Evolutionary conservation across 2,888 invertebrate genomes (phyloP).

Genomic region (Cataglyphis albicans): DNA sequence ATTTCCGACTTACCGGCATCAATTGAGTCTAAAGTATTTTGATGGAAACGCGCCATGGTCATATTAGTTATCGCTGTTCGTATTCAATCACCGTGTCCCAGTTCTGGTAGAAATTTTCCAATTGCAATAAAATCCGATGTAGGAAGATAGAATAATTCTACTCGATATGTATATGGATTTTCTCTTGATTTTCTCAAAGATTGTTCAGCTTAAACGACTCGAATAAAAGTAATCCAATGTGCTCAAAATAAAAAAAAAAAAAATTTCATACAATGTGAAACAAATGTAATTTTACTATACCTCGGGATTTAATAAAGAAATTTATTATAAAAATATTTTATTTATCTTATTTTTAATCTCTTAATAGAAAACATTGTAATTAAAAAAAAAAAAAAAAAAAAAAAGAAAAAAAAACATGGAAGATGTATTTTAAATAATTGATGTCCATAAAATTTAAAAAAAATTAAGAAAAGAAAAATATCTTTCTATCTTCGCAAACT

Average conservation of each 20-base stretch:
- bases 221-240: background rate
- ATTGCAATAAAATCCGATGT: background rate
- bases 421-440: background rate
- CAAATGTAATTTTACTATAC: background rate
- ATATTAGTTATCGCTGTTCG: conserved; percentile 35
- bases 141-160: background rate
- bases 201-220: background rate
- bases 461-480: too few relatives aligned
- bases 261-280: background rate
- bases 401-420: too few relatives aligned
- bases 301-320: background rate
- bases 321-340: background rate
- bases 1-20: conserved; percentile 47
- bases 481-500: too few relatives aligned
- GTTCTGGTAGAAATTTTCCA: conserved; percentile 12
- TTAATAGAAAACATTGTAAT: background rate
- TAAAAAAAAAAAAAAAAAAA: background rate
- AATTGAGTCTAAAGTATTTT: conserved; percentile 29
- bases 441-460: background rate
- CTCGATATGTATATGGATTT: background rate
- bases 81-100: conserved; percentile 55
- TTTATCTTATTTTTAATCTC: background rate
- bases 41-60: conserved; percentile 11
- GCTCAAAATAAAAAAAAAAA: background rate
- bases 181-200: background rate